These are phyloP conservation scores for Eupithecia abbreviata DNA, from an alignment of 2,888 invertebrate species.

Conservation along the genomic window DNA sequence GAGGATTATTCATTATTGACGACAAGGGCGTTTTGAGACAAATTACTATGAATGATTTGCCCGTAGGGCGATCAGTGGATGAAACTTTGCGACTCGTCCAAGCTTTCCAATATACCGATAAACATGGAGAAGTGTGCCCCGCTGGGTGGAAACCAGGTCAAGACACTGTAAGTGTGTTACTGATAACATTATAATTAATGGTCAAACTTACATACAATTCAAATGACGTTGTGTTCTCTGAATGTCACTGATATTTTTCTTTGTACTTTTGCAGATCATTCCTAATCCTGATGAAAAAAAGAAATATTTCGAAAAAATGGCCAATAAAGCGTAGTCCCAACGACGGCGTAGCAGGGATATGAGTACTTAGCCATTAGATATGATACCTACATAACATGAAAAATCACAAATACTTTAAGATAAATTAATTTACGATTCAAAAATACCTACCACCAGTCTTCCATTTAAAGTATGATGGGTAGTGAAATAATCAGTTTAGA, in stretches of 20 bases:
- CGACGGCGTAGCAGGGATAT: not conserved
- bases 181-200: slow-evolving; percentile 6
- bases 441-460: not conserved
- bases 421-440: not conserved
- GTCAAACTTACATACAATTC: not conserved
- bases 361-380: not conserved
- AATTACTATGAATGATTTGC: slow-evolving; percentile 98
- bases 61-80: slow-evolving; percentile 96
- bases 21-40: slow-evolving; percentile 93
- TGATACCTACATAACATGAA: not conserved
- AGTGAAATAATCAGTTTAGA: not conserved
- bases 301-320: slow-evolving; percentile 89
- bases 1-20: slow-evolving; percentile 97
- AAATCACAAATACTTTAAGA: slow-evolving; percentile 1
- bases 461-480: not conserved
- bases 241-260: slow-evolving; percentile 1
- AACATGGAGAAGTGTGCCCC: slow-evolving; percentile 97
- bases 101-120: slow-evolving; percentile 97
- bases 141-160: slow-evolving; percentile 97
- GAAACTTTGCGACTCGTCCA: slow-evolving; percentile 96
- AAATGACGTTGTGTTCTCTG: not conserved
- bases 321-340: slow-evolving; percentile 65
- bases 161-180: slow-evolving; percentile 88
- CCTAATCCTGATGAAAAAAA: slow-evolving; percentile 91
- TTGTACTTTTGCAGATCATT: slow-evolving; percentile 86